A percentile compares a stretch with the other conserved stretches of the same genome.
Conservation (phyloP, 2,888 invertebrate genomes). For the Rotaria macrura region DNA sequence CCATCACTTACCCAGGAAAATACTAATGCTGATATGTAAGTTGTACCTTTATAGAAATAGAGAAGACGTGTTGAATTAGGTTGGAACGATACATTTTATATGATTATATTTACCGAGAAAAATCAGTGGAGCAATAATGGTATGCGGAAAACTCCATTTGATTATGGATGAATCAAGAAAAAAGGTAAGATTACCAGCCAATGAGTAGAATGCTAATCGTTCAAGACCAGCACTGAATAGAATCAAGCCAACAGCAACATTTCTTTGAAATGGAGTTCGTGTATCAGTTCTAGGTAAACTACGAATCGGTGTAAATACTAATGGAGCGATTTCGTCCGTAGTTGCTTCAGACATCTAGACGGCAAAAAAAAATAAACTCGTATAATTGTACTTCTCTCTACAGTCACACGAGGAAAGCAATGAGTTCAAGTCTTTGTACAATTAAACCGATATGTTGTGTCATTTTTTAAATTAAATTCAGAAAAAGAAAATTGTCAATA, state of each 20-base stretch:
- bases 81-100: no score
- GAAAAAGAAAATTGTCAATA: no score
- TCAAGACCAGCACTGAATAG: background rate
- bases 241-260: background rate
- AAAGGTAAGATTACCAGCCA: background rate
- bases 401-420: no score
- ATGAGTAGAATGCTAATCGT: background rate
- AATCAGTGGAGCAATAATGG: background rate
- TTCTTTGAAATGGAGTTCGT: background rate
- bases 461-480: no score
- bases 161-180: background rate
- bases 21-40: background rate
- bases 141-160: background rate
- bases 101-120: background rate
- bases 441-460: no score
- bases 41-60: background rate
- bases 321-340: background rate
- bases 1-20: background rate
- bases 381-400: no score
- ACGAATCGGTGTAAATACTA: background rate
- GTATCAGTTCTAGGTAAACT: background rate
- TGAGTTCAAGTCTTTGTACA: no score
- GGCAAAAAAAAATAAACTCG: background rate
- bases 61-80: background rate
- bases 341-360: background rate